Conservation (phyloP, 2,797 vertebrate genomes). For the Lagocephalus sceleratus region DNA sequence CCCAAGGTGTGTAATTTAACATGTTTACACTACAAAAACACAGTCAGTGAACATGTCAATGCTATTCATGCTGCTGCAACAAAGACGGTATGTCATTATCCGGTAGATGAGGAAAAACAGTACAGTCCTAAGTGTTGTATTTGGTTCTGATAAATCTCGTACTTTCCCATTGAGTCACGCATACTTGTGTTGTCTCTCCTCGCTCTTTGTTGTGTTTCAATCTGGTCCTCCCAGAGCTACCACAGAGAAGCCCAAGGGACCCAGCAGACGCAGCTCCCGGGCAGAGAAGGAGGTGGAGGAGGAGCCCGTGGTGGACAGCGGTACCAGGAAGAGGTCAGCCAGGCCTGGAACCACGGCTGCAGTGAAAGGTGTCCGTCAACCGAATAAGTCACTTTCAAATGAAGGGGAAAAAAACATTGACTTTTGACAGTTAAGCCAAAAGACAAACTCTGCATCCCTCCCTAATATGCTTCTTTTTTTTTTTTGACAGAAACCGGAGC, state of each 20-base stretch:
- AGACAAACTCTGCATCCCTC: not conserved
- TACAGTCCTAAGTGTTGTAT: constrained; percentile 55
- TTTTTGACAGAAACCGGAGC: constrained; percentile 82
- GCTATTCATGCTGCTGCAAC: constrained; percentile 67
- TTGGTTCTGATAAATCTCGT: constrained; percentile 37
- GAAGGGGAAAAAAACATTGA: not conserved
- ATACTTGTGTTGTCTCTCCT: constrained; percentile 4
- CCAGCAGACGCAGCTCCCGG: constrained; percentile 91
- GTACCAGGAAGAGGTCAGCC: constrained; percentile 89
- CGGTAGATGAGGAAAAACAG: constrained; percentile 86
- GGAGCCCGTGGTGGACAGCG: constrained; percentile 86
- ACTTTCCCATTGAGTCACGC: constrained; percentile 45
- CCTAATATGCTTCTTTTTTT: constrained; percentile 25
- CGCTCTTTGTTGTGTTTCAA: constrained; percentile 34
- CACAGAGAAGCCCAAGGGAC: constrained; percentile 91
- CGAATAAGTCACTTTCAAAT: not conserved
- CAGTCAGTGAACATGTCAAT: constrained; percentile 68
- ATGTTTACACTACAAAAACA: constrained; percentile 71
- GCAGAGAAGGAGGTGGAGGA: constrained; percentile 88
- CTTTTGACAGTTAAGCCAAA: not conserved
- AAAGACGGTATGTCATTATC: constrained; percentile 77
- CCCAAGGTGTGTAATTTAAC: constrained; percentile 83
- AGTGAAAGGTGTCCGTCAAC: constrained; percentile 62
- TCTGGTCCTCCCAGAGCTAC: constrained; percentile 83
- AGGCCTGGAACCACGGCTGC: constrained; percentile 80